These are phyloP conservation scores for Lasius platythorax DNA, from an alignment of 2,888 invertebrate genomes.

Conservation along the genomic window DNA sequence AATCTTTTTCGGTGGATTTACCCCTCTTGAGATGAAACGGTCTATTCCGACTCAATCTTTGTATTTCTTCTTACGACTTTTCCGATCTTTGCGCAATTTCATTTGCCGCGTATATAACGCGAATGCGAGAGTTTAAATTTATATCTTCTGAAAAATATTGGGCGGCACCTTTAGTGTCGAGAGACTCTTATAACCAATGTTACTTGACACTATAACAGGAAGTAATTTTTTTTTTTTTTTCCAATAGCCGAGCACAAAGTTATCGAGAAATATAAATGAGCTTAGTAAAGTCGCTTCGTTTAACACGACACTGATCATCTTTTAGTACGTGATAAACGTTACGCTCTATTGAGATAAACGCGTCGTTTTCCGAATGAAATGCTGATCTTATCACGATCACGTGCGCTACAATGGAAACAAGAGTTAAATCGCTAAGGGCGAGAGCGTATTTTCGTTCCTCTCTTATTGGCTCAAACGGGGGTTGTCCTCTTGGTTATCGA, in stretches of 20 bases:
- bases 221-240: not conserved
- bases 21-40: constrained; percentile 17
- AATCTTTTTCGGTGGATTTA: constrained; percentile 40
- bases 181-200: not conserved
- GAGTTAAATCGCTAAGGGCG: constrained; percentile 68
- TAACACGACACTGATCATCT: constrained; percentile 18
- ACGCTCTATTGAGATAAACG: constrained; percentile 27
- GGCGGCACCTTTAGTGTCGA: not conserved
- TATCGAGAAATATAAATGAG: not conserved
- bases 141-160: not conserved
- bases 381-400: constrained; percentile 50
- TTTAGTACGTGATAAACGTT: constrained; percentile 28
- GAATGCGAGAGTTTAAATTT: constrained; percentile 1
- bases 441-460: constrained; percentile 66
- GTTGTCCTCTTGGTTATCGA: constrained; percentile 76
- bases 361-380: constrained; percentile 31
- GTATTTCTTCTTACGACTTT: constrained; percentile 23
- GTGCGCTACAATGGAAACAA: constrained; percentile 51
- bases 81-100: not conserved
- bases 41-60: constrained; percentile 35
- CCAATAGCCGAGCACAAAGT: not conserved
- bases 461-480: constrained; percentile 71
- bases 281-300: not conserved
- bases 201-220: not conserved
- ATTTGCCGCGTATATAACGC: not conserved